Percentiles rank a stretch among this genome's conserved stretches.
phyloP scores from a whole-genome alignment of 2,888 invertebrate species.

The Lacanobia wlatinum region DNA sequence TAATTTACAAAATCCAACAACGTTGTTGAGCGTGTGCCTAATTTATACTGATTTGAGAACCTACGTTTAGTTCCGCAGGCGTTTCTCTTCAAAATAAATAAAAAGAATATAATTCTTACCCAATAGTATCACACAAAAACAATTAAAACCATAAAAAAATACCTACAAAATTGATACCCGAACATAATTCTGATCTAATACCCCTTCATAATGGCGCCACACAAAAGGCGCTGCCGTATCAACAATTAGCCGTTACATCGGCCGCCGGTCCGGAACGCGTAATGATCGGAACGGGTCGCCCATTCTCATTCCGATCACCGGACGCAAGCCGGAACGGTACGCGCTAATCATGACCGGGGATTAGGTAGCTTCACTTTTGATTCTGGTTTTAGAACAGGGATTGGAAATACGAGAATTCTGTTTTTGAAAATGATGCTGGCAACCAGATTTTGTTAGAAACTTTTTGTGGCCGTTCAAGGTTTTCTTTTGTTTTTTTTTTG shows the following conservation, averaged over 20 bases:
- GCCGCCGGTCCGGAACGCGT: constrained; percentile 69
- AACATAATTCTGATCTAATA: constrained; percentile 59
- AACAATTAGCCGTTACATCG: constrained; percentile 64
- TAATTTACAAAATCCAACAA: too few relatives aligned
- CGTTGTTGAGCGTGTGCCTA: too few relatives aligned
- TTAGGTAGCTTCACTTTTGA: constrained; percentile 65
- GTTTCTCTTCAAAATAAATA: neutral
- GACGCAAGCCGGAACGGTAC: constrained; percentile 59
- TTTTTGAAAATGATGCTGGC: neutral
- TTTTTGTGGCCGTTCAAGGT: too few relatives aligned
- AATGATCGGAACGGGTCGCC: constrained; percentile 73
- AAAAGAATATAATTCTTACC: neutral
- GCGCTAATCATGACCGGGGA: constrained; percentile 57
- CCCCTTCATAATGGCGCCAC: constrained; percentile 43
- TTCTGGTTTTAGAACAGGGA: constrained; percentile 11
- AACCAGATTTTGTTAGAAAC: too few relatives aligned
- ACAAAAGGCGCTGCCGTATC: constrained; percentile 63
- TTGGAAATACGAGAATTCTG: neutral
- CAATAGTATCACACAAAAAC: constrained; percentile 12
- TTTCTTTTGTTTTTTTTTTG: neutral
- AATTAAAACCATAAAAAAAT: constrained; percentile 39
- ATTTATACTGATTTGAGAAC: neutral
- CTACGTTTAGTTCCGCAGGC: neutral
- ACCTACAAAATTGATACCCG: constrained; percentile 41
- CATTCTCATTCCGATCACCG: constrained; percentile 72